Evolutionary conservation across 2,888 invertebrate genomes (phyloP).

Genomic region (Mayetiola destructor): DNA sequence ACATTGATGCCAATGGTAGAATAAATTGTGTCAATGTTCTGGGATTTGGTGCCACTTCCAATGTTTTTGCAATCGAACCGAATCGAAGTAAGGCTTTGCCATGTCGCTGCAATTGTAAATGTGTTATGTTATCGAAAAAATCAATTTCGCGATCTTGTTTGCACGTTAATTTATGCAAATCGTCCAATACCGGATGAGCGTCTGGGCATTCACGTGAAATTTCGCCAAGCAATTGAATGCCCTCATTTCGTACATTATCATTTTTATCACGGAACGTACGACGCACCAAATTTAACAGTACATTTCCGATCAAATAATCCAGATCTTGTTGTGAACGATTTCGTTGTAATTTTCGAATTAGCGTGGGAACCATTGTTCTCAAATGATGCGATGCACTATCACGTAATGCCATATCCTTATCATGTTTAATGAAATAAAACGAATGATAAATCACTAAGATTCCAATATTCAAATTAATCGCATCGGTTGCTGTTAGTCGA

Average conservation of each 20-base stretch:
- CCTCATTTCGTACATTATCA: slow-evolving; percentile 62
- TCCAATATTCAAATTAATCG: slow-evolving; percentile 49
- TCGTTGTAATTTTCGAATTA: slow-evolving; percentile 41
- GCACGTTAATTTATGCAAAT: slow-evolving; percentile 52
- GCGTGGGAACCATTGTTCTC: slow-evolving; percentile 48
- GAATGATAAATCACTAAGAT: slow-evolving; percentile 69
- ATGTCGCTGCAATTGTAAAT: slow-evolving; percentile 74
- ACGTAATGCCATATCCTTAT: slow-evolving; percentile 69
- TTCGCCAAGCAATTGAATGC: slow-evolving; percentile 61
- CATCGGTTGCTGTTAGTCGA: slow-evolving; percentile 36
- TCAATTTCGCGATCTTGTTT: slow-evolving; percentile 70
- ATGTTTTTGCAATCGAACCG: slow-evolving; percentile 47
- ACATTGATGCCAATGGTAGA: slow-evolving; percentile 67
- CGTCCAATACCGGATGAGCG: slow-evolving; percentile 53
- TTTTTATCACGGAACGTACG: slow-evolving; percentile 54
- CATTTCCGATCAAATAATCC: slow-evolving; percentile 54
- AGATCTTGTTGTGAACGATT: slow-evolving; percentile 38
- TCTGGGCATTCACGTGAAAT: slow-evolving; percentile 57
- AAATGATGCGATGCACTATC: slow-evolving; percentile 65
- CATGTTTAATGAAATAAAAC: slow-evolving; percentile 58
- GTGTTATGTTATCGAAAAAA: slow-evolving; percentile 86
- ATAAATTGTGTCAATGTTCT: slow-evolving; percentile 71
- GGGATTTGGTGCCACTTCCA: slow-evolving; percentile 45
- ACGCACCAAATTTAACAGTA: slow-evolving; percentile 56
- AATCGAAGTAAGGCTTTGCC: slow-evolving; percentile 69